phyloP scores from a whole-genome alignment of 2,888 invertebrate species.

The Apomyelois bistriatella region DNA sequence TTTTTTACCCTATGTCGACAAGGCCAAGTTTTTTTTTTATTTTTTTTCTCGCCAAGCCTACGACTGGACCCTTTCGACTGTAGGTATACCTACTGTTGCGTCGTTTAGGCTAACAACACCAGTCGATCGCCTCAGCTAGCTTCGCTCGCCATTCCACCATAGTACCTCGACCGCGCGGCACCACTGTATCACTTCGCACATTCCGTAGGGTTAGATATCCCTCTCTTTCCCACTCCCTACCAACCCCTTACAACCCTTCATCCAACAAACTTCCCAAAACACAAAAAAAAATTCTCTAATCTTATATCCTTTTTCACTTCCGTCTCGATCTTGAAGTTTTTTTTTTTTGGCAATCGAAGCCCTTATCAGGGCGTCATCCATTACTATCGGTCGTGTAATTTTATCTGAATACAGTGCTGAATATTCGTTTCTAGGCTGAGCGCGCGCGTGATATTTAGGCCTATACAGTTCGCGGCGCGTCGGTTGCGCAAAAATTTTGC shows the following conservation, averaged over 20 bases:
- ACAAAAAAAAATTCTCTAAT: too few relatives aligned
- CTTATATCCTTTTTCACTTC: not conserved
- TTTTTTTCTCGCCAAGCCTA: not conserved
- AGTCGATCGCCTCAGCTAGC: constrained; percentile 16
- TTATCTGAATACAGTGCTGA: constrained; percentile 30
- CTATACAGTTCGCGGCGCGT: constrained; percentile 52
- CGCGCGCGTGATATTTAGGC: constrained; percentile 42
- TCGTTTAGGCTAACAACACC: not conserved
- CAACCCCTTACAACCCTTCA: constrained; percentile 17
- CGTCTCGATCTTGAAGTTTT: not conserved
- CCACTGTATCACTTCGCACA: constrained; percentile 18
- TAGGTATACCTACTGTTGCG: constrained; percentile 6
- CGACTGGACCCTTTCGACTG: not conserved
- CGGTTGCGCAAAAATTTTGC: constrained; percentile 62
- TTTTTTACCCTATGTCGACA: not conserved
- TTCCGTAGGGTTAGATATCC: constrained; percentile 5
- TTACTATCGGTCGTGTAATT: constrained; percentile 25
- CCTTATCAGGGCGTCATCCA: constrained; percentile 52
- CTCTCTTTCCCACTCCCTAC: constrained; percentile 18
- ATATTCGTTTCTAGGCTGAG: not conserved
- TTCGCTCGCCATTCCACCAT: constrained; percentile 49
- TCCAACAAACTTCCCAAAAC: too few relatives aligned
- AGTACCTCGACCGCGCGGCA: constrained; percentile 52
- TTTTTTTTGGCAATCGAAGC: constrained; percentile 19
- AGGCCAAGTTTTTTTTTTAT: not conserved